Evolutionary conservation across 2,113 vertebrate species (phyloP), one percentile per base, ranked within the genome.

Genomic region (Merops nubicus): DNA sequence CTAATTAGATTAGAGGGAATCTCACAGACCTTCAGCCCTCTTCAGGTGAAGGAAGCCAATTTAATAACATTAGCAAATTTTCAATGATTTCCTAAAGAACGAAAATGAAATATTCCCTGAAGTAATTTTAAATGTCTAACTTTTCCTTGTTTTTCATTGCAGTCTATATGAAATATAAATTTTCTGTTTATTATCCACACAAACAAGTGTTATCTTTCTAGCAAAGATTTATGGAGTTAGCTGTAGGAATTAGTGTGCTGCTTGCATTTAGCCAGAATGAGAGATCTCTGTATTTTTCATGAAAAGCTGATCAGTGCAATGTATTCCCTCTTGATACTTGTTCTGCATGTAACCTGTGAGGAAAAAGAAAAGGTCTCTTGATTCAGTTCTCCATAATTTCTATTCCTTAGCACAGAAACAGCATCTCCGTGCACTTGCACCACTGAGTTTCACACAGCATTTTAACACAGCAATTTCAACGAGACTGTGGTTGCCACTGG

Each of bases 1-100:
- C 45, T 95, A 97, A 97, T 96, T 91, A 92, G 87, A 96, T 97
- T 97, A 95, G 36, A 88, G 36, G 23, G 47, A 57, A 85, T 95
- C 86, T 92, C 45, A 8, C 40, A 90, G 62, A 20, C 91, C 47
- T 93, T 84, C 51, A 93, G 50, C 51, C 81, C 83, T 93, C 88
- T 94, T 90, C 64, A 79, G 88, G 85, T 73, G 91, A 92, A 72
- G 80, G 86, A 94, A 94, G 85, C 72, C 84, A 78, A 87, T 84
- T 68, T 96, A 96, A 94, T 65, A 87, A 93, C 85, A 94, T 91
- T 47, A 96, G 64, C 53, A 89, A 90, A 72, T 95, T 94, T 75
- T 96, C 68, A 67, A 36, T 91, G 54, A 91, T 93, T 90, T 94
- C 88, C 95, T 95, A 85, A 95, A 92, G 57, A 76, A 83, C 29